Evolutionary conservation across 64 coral and sea anemone genomes (phyloP), one percentile per base, ranked within the genome.

Genomic region (Stichodactyla mertensii): DNA sequence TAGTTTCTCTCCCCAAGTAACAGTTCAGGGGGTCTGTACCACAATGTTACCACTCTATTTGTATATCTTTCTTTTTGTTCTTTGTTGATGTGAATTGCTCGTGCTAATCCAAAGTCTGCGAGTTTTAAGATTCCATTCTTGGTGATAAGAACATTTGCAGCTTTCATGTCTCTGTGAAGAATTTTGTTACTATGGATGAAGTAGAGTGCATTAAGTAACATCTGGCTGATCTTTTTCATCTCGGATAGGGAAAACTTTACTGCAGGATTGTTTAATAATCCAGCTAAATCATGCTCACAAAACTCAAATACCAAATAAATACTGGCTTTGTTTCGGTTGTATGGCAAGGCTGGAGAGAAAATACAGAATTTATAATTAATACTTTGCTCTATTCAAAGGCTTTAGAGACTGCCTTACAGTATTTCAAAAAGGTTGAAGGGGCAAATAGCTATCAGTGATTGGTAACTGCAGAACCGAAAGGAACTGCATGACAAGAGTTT

Each of bases 101-200:
- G 88, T 77, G 97, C 97, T 20, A 99, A 78, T 59, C 97, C 97
- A 93, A 99, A 99, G 52, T 99, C 97, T 51, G 97, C 97, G 52
- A 99, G 74, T 79, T 99, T 99, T 45, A 99, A 79, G 20, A 99
- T 86, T 51, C 97, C 97, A 85, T 92, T 95, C 88, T 99, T 99
- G 14, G 97, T 99, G 20, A 99, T 99, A 14, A 99, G 89, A 2
- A 99, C 91, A 85, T 99, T 99, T 26, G 97, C 90, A 86, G 97
- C 97, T 84, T 99, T 99, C 97, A 99, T 99, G 56, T 99, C 97
- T 84, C 97, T 71, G 51, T 99, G 97, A 9, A 99, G 83, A 23
- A 99, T 99, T 79, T 99, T 99, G 91, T 99, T 99, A 51, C 93
- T 99, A 87, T 99, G 97, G 69, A 99, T 99, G 88, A 93, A 99